Conservation (phyloP, 92 coral and sea anemone species). For the Muricea muricata region DNA sequence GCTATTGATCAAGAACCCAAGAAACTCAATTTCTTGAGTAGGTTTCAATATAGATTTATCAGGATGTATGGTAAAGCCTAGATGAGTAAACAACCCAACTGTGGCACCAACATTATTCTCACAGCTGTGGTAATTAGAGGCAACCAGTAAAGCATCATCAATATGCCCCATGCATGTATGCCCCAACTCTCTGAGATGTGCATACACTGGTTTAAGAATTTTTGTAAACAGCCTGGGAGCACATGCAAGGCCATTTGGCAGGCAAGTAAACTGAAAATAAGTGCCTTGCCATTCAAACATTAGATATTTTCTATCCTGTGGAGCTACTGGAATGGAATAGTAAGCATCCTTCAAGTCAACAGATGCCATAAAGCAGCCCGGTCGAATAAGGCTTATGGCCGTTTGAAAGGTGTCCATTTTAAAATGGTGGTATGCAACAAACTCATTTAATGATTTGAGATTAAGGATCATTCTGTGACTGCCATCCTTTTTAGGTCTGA, state of each 20-base stretch:
- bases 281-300: background rate
- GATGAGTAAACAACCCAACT: background rate
- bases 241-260: constrained; percentile 32
- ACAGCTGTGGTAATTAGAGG: background rate
- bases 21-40: background rate
- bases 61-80: background rate
- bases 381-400: background rate
- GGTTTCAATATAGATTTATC: background rate
- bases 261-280: constrained; percentile 25
- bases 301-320: constrained; percentile 4
- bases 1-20: background rate
- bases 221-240: constrained; percentile 53
- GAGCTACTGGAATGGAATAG: background rate
- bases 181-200: constrained; percentile 26
- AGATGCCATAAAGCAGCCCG: constrained; percentile 15
- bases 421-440: constrained; percentile 11
- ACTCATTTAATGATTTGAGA: background rate
- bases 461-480: background rate
- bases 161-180: constrained; percentile 46
- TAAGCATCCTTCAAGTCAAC: background rate
- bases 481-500: constrained; percentile 15
- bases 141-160: constrained; percentile 18
- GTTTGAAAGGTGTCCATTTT: background rate
- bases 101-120: background rate
- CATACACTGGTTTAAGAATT: constrained; percentile 49